Percentiles rank a stretch among this genome's conserved stretches.
These are phyloP conservation scores for Homarus gammarus DNA, from an alignment of 2,888 invertebrate species.

Conservation along the genomic window DNA sequence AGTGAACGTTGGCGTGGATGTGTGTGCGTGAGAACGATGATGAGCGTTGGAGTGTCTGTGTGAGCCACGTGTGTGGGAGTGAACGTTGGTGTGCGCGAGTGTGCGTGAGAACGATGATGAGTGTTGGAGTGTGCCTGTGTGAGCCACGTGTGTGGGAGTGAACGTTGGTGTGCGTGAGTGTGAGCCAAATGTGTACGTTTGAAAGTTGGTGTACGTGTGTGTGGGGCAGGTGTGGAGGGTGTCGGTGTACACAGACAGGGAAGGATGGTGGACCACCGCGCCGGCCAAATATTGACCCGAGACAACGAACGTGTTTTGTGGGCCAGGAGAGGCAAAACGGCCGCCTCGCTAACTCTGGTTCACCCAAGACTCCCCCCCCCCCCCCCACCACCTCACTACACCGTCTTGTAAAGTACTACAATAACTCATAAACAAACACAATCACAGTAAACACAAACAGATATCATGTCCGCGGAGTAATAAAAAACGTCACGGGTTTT, in stretches of 20 bases:
- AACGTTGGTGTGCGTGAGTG: background rate
- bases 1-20: no score
- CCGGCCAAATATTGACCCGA: slow-evolving; percentile 35
- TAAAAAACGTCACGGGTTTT: background rate
- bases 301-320: slow-evolving; percentile 28
- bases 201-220: background rate
- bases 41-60: no score
- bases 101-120: no score
- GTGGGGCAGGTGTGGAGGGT: background rate
- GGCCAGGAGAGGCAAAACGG: slow-evolving; percentile 1
- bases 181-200: slow-evolving; percentile 9
- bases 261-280: background rate
- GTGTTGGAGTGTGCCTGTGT: no score
- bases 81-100: no score
- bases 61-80: no score
- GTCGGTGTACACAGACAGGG: background rate
- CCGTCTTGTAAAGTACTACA: background rate
- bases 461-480: no score
- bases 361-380: background rate
- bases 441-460: background rate
- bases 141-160: background rate
- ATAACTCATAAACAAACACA: background rate
- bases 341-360: background rate
- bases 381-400: background rate
- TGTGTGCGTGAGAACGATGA: no score